Evolutionary conservation across 2,113 vertebrate genomes (phyloP), one percentile per base, ranked within the genome.

Genomic region (Chaenogobius annularis): DNA sequence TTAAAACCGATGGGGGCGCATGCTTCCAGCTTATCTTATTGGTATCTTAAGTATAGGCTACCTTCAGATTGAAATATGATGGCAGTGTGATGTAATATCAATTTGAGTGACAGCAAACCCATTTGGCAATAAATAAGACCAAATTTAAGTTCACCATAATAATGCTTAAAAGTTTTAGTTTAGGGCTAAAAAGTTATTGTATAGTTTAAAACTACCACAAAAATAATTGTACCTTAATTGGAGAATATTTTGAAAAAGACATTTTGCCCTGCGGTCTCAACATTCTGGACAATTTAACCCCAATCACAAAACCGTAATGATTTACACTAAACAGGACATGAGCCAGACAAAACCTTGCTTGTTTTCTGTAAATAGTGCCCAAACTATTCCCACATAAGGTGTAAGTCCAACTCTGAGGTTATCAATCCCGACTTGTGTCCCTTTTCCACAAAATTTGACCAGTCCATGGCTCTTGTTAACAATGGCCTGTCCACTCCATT

Each of bases 401-500:
- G 37, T 9, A n/a, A 12, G 0, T 52, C 20, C 50, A 13, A 69
- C 77, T 62, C 59, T 35, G 47, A 69, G 52, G 59, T 52, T 63
- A 56, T 62, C 11, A n/a, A 64, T 73, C 68, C n/a, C 56, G 7
- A 26, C 46, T 20, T 4, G 26, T 67, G 52, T 70, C 50, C 68
- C 14, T 61, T 77, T 85, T 58, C 37, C 58, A 66, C 22, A 31
- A 8, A 0, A 70, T 76, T 23, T 20, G 26, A 14, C 50, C 47
- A 1, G 4, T 55, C 62, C 37, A 55, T 78, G 66, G 63, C 31
- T 19, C 71, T 63, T 52, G 20, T 61, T 79, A 77, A 81, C 62
- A 66, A 68, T 68, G 67, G 62, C n/a, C 66, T 48, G 46, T 19
- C 73, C 70, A 31, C 44, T 75, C 69, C 62, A 78, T 40, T 79